Base-by-base conservation (phyloP, 2,888 invertebrate genomes). In the Drosophila recens region DNA sequence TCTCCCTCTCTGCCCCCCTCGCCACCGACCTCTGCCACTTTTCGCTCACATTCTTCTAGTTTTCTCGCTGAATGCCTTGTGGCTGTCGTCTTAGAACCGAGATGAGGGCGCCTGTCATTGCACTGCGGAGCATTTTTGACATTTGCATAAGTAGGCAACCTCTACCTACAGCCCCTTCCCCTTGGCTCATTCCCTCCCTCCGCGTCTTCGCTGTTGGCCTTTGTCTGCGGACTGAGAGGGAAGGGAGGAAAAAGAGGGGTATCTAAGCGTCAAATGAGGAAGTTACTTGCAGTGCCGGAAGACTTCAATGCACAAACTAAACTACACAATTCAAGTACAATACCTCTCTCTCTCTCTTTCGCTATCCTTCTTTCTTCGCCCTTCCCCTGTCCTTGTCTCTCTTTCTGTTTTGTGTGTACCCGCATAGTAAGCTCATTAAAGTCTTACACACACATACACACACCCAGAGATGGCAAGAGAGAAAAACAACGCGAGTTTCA, bases 71-170 rank as follows among this genome's bases (percentile, higher is more conserved):
- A 70, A 67, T 61, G 57, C 56, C 49, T 72, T 67, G 56, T 62
- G 63, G 51, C 45, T 53, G 67, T 61, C 59, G 53, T 51, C 57
- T 66, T 58, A 49, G 52, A 45, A 45, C 51, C 13, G 52, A 57
- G 56, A 57, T 57, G 56, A 57, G 56, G 56, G 36, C 45, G 56
- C 45, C 82, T 83, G 85, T 80, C 80, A 75, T 78, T 85, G 82
- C 78, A 83, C 85, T 71, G 67, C 74, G 63, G 68, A 82, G 83
- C 71, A 85, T 83, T 83, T 83, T 80, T 82, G 80, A 83, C 82
- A 85, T 83, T 82, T 85, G 80, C 82, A 80, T 85, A 77, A 78
- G 84, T 69, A 75, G 80, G 68, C 74, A 67, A 69, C 59, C 40
- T 34, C 33, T 15, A 15, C 20, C 34, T 8, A 17, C n/a, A 8